Conservation (phyloP, 2,113 vertebrate species). For the Paracanthobrama guichenoti region DNA sequence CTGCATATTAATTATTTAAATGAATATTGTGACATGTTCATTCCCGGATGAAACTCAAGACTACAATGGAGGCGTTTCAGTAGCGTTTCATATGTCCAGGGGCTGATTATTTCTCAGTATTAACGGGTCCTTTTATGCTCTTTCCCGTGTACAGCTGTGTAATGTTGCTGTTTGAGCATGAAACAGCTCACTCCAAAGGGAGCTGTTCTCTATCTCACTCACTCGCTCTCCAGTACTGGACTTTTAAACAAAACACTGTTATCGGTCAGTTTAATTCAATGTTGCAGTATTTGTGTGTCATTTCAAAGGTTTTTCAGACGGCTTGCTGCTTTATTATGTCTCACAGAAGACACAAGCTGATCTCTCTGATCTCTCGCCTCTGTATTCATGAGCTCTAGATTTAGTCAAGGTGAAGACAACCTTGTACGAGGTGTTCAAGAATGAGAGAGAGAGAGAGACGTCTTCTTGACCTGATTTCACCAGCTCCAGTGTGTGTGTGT, state of each 20-base stretch:
- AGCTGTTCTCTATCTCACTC: not conserved
- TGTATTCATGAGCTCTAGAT: conserved; percentile 22
- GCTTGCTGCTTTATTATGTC: not conserved
- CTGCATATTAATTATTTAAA: too few species aligned
- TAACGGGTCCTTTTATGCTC: too few species aligned
- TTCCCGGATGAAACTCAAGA: too few species aligned
- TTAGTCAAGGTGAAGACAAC: not conserved
- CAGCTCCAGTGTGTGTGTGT: not conserved
- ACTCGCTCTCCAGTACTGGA: not conserved
- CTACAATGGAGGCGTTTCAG: too few species aligned
- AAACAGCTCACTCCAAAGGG: too few species aligned
- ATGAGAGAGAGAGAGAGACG: not conserved
- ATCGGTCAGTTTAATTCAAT: not conserved
- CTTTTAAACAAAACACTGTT: not conserved
- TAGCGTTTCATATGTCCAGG: too few species aligned
- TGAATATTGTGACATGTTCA: too few species aligned
- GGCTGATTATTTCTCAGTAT: too few species aligned
- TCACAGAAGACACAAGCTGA: not conserved
- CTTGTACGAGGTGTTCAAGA: not conserved
- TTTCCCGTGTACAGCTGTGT: too few species aligned
- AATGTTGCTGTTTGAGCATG: too few species aligned
- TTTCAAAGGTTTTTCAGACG: not conserved
- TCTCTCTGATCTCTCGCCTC: not conserved
- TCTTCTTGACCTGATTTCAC: not conserved
- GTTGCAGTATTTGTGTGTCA: not conserved